Base-by-base conservation (phyloP, 2,888 invertebrate genomes). In the Miltochrista miniata region DNA sequence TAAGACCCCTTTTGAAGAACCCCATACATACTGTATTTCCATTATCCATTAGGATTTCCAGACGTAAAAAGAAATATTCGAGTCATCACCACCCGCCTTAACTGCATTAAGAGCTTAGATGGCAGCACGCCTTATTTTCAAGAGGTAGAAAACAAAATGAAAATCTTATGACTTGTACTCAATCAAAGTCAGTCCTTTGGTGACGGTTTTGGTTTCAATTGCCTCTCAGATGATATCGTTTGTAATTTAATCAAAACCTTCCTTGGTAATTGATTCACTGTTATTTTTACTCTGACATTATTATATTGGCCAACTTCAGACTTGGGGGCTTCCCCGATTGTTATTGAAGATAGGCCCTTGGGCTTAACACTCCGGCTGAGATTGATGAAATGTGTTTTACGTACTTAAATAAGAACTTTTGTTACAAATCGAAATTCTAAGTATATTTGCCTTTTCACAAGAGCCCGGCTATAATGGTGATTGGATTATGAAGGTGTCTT, bases 171-270 rank as follows among this genome's bases (percentile, higher is more conserved):
- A 0, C 18, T 36, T 1, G 7, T 1, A 0, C 10, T 5, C 18
- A 5, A 24, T 5, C 18, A 24, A 24, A 33, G 11, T 12, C 36
- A 45, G 52, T 48, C 54, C 61, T 36, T n/a, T 40, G 42, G 46
- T 40, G 45, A 41, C 37, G 45, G 54, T 49, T 51, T 56, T 46
- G 40, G 50, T 63, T 63, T 59, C 70, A 63, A 68, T 67, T 57
- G 63, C 58, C 52, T 55, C 57, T 51, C 39, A 61, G 69, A 70
- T 68, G 64, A 59, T 60, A 70, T 68, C 65, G 41, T 47, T 24
- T 48, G 56, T 71, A 66, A 70, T 70, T 66, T 61, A 70, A 70
- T 70, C 71, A 70, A 64, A 70, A 70, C 69, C 71, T 66, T 60
- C 47, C 11, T 42, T 37, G 37, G 47, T 54, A 64, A 63, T 66